A percentile compares a stretch with the other conserved stretches of the same genome.
Evolutionary conservation across 2,888 invertebrate genomes (phyloP).

Genomic region (Troides helena): DNA sequence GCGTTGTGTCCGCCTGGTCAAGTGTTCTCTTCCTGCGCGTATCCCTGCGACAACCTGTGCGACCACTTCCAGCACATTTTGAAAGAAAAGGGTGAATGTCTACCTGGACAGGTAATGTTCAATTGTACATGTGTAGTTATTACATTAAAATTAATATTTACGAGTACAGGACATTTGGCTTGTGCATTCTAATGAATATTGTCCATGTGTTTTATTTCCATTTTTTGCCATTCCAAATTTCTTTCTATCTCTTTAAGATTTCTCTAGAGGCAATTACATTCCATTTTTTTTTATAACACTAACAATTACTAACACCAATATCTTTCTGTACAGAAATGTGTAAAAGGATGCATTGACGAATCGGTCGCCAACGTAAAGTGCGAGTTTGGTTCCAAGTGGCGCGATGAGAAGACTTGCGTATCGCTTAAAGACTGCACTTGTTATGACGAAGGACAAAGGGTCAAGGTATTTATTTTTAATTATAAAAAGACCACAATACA

Average conservation of each 20-base stretch:
- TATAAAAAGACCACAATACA: too few relatives aligned
- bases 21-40: constrained; percentile 84
- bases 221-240: too few relatives aligned
- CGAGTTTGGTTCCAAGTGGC: constrained; percentile 82
- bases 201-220: too few relatives aligned
- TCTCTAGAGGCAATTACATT: too few relatives aligned
- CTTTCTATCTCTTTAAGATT: too few relatives aligned
- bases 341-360: constrained; percentile 56
- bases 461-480: constrained; percentile 75
- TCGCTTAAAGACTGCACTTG: constrained; percentile 88
- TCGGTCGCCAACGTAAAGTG: constrained; percentile 68
- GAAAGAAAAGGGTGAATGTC: constrained; percentile 62
- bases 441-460: constrained; percentile 81
- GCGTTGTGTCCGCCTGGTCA: constrained; percentile 67
- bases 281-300: too few relatives aligned
- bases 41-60: constrained; percentile 86
- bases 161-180: too few relatives aligned
- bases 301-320: too few relatives aligned
- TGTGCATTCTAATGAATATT: too few relatives aligned
- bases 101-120: constrained; percentile 52
- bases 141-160: too few relatives aligned
- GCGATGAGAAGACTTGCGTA: constrained; percentile 87
- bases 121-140: background rate
- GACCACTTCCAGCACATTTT: constrained; percentile 80
- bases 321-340: constrained; percentile 54